Evolutionary conservation across 2,888 invertebrate genomes (phyloP).

Genomic region (Lucinisca nassula): DNA sequence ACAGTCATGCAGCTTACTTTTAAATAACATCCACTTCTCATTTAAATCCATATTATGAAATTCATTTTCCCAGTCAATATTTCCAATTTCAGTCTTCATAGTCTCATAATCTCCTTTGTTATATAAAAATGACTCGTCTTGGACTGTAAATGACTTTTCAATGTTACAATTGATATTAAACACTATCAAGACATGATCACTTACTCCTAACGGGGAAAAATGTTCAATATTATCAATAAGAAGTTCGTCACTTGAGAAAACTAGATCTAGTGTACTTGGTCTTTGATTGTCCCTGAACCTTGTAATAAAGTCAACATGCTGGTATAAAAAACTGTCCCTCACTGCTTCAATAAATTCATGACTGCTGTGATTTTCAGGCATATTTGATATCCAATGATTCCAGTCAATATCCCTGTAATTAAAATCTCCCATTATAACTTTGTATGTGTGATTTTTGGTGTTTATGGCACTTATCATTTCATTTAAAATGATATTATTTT

Average conservation of each 20-base stretch:
- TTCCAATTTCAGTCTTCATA: no score
- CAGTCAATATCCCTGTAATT: not conserved
- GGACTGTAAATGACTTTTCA: no score
- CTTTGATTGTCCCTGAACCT: not conserved
- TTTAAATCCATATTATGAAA: no score
- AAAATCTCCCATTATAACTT: not conserved
- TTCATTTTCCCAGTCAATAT: no score
- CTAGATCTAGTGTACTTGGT: not conserved
- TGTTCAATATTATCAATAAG: not conserved
- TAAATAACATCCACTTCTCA: no score
- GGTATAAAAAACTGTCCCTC: not conserved
- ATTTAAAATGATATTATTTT: not conserved
- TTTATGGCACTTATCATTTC: not conserved
- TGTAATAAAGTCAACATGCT: not conserved
- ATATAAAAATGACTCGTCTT: no score
- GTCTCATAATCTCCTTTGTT: no score
- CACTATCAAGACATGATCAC: not conserved
- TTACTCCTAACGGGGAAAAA: not conserved
- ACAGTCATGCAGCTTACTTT: no score
- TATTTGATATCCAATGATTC: not conserved
- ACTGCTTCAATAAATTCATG: not conserved
- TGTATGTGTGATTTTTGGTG: not conserved
- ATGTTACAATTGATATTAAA: not conserved
- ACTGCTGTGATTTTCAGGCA: not conserved
- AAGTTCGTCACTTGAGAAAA: not conserved